Percentiles rank a stretch among this genome's conserved stretches.
phyloP scores from a whole-genome alignment of 2,888 invertebrate species.

The Tortricodes alternella region DNA sequence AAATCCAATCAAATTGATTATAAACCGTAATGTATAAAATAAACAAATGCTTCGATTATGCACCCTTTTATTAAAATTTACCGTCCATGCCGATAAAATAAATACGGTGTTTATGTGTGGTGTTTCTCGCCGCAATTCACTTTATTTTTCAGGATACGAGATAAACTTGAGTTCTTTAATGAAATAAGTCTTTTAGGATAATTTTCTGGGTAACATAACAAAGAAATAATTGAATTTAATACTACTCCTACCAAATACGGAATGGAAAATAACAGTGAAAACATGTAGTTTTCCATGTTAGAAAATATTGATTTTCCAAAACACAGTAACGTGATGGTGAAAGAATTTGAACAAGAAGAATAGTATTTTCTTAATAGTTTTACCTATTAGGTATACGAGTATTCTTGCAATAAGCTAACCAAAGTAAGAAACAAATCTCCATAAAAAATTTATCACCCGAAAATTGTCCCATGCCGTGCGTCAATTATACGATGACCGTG shows the following conservation, averaged over 20 bases:
- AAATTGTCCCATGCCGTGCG: not conserved
- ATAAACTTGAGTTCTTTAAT: not conserved
- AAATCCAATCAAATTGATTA: conserved; percentile 25
- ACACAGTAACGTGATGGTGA: too few species aligned
- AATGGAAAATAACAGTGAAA: too few species aligned
- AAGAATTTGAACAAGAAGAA: too few species aligned
- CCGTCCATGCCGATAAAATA: not conserved
- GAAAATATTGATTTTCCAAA: too few species aligned
- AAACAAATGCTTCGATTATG: conserved; percentile 29
- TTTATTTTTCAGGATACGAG: not conserved
- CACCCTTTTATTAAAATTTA: conserved; percentile 28
- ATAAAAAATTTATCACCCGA: not conserved
- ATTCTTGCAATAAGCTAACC: too few species aligned
- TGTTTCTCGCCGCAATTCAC: not conserved
- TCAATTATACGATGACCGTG: not conserved
- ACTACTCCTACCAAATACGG: too few species aligned
- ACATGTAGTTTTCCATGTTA: too few species aligned
- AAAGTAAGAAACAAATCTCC: not conserved
- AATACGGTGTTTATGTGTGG: not conserved
- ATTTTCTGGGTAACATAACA: too few species aligned
- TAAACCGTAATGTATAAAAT: conserved; percentile 21
- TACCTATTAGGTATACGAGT: too few species aligned
- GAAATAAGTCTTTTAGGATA: too few species aligned
- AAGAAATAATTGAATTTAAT: too few species aligned
- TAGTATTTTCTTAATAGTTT: too few species aligned